These are phyloP conservation scores for Eufriesea mexicana DNA, from an alignment of 1,140 invertebrate species.

Conservation along the genomic window DNA sequence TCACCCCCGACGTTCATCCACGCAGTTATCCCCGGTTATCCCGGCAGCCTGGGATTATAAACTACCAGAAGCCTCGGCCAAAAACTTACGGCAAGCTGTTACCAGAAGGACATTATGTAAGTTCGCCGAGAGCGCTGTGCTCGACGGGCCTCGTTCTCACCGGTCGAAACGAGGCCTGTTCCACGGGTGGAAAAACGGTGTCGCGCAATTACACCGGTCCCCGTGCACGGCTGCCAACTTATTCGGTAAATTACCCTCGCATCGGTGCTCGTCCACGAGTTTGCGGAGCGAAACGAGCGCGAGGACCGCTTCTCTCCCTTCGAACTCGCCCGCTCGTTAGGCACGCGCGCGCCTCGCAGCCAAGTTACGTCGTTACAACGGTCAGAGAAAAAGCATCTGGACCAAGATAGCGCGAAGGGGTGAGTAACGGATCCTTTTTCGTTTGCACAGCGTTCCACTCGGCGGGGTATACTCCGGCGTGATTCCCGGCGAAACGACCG, in stretches of 20 bases:
- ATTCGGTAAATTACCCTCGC: slow-evolving; percentile 62
- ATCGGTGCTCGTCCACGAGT: slow-evolving; percentile 36
- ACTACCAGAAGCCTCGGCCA: neutral
- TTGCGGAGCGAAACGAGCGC: slow-evolving; percentile 52
- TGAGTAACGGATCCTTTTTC: neutral
- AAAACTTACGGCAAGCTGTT: neutral
- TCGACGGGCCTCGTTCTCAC: neutral
- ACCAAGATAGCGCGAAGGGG: neutral
- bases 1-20: neutral
- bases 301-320: neutral
- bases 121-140: neutral
- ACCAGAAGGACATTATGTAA: neutral
- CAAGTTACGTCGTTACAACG: slow-evolving; percentile 63
- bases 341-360: slow-evolving; percentile 55
- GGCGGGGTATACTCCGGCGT: too few relatives aligned
- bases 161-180: neutral
- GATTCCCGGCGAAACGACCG: too few relatives aligned
- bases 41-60: slow-evolving; percentile 8
- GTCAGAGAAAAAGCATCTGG: slow-evolving; percentile 28
- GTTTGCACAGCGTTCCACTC: neutral
- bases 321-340: slow-evolving; percentile 61
- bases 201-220: slow-evolving; percentile 50
- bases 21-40: neutral
- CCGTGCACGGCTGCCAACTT: slow-evolving; percentile 49
- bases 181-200: slow-evolving; percentile 26